Evolutionary conservation across 37 sponge, comb jelly and placozoan species (phyloP), one percentile per base, ranked within the genome.

Genomic region (Chondrilla cf. caribensis): DNA sequence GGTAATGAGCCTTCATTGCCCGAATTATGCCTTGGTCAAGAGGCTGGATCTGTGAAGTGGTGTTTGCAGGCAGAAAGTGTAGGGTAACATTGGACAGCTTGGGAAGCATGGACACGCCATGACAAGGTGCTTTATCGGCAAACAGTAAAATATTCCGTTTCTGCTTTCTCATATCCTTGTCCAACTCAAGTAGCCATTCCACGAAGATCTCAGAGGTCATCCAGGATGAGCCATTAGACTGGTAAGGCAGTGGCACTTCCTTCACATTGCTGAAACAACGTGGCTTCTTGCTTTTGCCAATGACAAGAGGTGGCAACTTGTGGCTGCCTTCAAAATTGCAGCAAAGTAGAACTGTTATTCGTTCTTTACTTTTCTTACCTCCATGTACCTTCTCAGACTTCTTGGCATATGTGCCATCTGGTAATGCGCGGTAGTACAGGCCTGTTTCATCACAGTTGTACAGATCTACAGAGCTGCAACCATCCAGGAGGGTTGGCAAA

Each of bases 261-360:
- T 78, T 41, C 15, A 78, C 79, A 78, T 43, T 43, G 32, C 38
- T 78, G 57, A 54, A 78, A 24, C 79, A 78, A 22, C 57, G 32
- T 18, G 79, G 79, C 24, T 47, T 44, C 55, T n/a, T 24, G 11
- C 25, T 25, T 7, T 47, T 31, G 17, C 57, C 38, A 47, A 78
- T 78, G 5, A 24, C 79, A 44, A 78, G 79, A 43, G 25, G 57
- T 47, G 79, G 79, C 15, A 78, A 57, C 17, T 78, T 78, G n/a
- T 78, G 19, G 36, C 25, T 47, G 28, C 79, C 79, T 47, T 41
- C 25, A 38, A 78, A 39, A 43, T 78, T 78, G 42, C 18, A 38
- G 25, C 22, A 41, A 44, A 78, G 26, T n/a, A 78, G 57, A 25
- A 78, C 9, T 18, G 79, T 47, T 7, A 78, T 15, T 47, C 79